phyloP scores from a whole-genome alignment of 2,797 vertebrate genomes.

The Benthosema pterotum region DNA sequence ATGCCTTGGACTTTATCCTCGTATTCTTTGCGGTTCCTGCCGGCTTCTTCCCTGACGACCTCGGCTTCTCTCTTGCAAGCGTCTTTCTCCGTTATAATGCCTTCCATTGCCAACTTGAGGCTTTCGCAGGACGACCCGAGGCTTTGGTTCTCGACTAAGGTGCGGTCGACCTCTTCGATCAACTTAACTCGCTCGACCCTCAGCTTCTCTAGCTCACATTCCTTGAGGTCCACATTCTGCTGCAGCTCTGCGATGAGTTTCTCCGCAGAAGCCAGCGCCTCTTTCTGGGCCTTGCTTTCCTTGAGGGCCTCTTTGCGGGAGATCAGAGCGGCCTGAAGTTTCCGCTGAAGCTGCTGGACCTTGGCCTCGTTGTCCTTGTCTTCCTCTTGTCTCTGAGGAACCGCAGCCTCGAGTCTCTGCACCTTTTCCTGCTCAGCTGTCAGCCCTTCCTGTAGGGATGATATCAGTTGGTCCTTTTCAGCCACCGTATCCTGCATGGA shows the following conservation, averaged over 20 bases:
- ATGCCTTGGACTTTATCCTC: constrained; percentile 85
- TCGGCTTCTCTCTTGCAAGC: constrained; percentile 79
- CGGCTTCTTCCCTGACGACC: constrained; percentile 75
- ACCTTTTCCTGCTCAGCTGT: constrained; percentile 81
- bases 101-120: constrained; percentile 86
- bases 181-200: constrained; percentile 83
- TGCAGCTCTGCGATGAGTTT: constrained; percentile 70
- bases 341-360: constrained; percentile 88
- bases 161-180: constrained; percentile 85
- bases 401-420: constrained; percentile 79
- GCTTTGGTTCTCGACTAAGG: constrained; percentile 87
- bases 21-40: constrained; percentile 78
- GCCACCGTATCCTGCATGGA: constrained; percentile 80
- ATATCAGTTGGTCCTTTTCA: constrained; percentile 83
- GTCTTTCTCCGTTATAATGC: constrained; percentile 85
- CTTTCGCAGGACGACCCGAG: constrained; percentile 89
- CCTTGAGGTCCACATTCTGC: constrained; percentile 64
- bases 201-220: constrained; percentile 78
- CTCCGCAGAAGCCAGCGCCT: constrained; percentile 79
- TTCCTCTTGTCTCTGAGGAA: constrained; percentile 82
- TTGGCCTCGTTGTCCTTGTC: constrained; percentile 74
- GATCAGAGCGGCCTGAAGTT: constrained; percentile 94
- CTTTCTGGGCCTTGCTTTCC: constrained; percentile 87
- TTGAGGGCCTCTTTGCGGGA: constrained; percentile 94
- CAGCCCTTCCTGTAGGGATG: constrained; percentile 80